phyloP scores from a whole-genome alignment of 2,113 vertebrate genomes.

The Antennarius striatus region DNA sequence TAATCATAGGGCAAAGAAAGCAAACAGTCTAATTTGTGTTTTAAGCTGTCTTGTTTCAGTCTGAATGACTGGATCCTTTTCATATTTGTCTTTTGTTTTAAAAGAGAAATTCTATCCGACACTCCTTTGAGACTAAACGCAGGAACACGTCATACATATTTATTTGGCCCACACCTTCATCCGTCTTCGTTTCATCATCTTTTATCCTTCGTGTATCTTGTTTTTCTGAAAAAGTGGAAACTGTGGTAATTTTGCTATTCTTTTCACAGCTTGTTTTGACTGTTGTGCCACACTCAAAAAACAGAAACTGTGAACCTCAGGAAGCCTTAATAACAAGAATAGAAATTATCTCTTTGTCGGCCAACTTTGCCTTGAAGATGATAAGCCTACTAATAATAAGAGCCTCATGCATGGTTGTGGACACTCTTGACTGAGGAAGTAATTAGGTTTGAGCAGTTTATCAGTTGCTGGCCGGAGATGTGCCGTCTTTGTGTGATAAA shows the following conservation, averaged over 20 bases:
- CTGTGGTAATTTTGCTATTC: slow-evolving; percentile 15
- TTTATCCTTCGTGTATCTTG: slow-evolving; percentile 11
- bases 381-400: slow-evolving; percentile 77
- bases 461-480: slow-evolving; percentile 68
- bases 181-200: slow-evolving; percentile 24
- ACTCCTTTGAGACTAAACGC: slow-evolving; percentile 26
- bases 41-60: slow-evolving; percentile 14
- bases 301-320: slow-evolving; percentile 30
- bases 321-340: slow-evolving; percentile 35
- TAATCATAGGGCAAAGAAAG: not conserved
- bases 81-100: slow-evolving; percentile 29
- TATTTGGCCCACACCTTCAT: slow-evolving; percentile 25
- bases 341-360: slow-evolving; percentile 58
- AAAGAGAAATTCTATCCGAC: slow-evolving; percentile 20
- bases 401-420: slow-evolving; percentile 57
- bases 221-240: slow-evolving; percentile 7
- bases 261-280: slow-evolving; percentile 29
- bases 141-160: slow-evolving; percentile 40
- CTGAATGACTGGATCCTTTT: slow-evolving; percentile 24
- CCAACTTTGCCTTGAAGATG: slow-evolving; percentile 65
- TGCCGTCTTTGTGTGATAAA: slow-evolving; percentile 71
- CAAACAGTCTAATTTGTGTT: slow-evolving; percentile 13
- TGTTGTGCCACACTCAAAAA: slow-evolving; percentile 12
- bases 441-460: slow-evolving; percentile 75
- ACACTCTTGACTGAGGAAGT: slow-evolving; percentile 75